Evolutionary conservation across 2,113 vertebrate genomes (phyloP).

Genomic region (Sardina pilchardus): DNA sequence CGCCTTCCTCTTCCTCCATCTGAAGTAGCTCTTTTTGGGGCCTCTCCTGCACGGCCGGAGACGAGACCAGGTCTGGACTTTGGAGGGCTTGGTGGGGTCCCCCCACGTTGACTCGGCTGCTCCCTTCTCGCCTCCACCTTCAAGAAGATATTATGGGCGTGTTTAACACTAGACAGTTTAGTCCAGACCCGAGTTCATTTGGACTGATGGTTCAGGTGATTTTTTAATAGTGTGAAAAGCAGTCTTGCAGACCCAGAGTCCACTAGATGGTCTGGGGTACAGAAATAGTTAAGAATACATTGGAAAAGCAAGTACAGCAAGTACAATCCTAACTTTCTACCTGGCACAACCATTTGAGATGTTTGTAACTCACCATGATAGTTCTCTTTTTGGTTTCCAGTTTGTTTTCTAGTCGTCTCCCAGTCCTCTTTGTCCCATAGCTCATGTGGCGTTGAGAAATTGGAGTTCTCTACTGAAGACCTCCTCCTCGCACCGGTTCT

Average conservation of each 20-base stretch:
- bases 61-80: background rate
- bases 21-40: background rate
- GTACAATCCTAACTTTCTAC: background rate
- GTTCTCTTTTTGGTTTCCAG: background rate
- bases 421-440: background rate
- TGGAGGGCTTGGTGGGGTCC: background rate
- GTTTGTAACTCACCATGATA: background rate
- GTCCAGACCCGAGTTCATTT: too few species aligned
- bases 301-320: too few species aligned
- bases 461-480: background rate
- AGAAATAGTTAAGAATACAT: too few species aligned
- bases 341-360: background rate
- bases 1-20: background rate
- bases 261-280: too few species aligned
- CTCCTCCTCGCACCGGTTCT: background rate
- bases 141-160: background rate
- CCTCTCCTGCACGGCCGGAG: background rate
- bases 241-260: too few species aligned
- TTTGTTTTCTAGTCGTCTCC: background rate
- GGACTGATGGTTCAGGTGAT: too few species aligned
- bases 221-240: too few species aligned
- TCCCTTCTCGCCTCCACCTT: background rate
- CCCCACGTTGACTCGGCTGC: background rate
- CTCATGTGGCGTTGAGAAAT: background rate
- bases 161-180: too few species aligned